phyloP scores from a whole-genome alignment of 2,113 vertebrate genomes.

The Vimba vimba region DNA sequence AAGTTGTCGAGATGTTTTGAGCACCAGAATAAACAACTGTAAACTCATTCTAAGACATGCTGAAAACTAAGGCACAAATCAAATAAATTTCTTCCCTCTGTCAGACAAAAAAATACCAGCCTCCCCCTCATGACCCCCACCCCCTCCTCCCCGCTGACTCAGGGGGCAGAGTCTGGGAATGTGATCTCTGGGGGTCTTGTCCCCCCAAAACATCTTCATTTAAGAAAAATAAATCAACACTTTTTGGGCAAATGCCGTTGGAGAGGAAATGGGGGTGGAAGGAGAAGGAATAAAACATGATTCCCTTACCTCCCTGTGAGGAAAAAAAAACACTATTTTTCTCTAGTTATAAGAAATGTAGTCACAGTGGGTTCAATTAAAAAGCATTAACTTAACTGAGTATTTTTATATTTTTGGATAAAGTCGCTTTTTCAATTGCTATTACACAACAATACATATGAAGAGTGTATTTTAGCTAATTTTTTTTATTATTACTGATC shows the following conservation, averaged over 20 bases:
- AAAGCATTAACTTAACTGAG: background rate
- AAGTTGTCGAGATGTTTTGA: conserved; percentile 4
- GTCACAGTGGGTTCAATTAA: background rate
- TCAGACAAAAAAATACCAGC: conserved; percentile 31
- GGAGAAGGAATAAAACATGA: conserved; percentile 46
- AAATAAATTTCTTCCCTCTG: conserved; percentile 12
- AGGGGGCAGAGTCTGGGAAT: conserved; percentile 56
- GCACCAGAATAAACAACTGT: conserved; percentile 7
- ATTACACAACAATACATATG: background rate
- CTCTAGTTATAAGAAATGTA: background rate
- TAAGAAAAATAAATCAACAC: conserved; percentile 59
- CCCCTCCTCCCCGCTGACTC: conserved; percentile 28
- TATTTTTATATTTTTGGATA: background rate
- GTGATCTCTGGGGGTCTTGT: conserved; percentile 53
- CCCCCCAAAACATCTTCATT: conserved; percentile 58
- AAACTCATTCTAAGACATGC: background rate
- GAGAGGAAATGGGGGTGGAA: conserved; percentile 2
- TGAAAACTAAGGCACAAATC: conserved; percentile 4
- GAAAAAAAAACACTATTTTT: background rate
- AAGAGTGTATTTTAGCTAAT: background rate
- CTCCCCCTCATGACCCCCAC: background rate
- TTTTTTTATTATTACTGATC: background rate
- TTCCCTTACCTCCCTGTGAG: background rate
- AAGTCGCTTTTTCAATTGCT: background rate
- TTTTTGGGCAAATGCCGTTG: conserved; percentile 30